A percentile compares a stretch with the other conserved stretches of the same genome.
Conservation (phyloP, 2,888 invertebrate genomes). For the Eremobia ochroleuca region DNA sequence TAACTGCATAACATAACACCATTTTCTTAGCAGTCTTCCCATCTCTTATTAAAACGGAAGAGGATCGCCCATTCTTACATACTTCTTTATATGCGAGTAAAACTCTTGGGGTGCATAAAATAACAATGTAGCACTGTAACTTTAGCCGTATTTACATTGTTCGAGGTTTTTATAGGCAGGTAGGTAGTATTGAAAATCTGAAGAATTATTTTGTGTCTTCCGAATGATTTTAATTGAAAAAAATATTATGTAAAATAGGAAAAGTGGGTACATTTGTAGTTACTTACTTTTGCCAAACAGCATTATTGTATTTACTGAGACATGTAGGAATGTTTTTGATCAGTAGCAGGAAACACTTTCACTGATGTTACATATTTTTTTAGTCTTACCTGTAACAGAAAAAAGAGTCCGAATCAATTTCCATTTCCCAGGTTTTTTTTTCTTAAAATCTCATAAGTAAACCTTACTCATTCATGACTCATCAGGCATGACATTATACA, state of each 20-base stretch:
- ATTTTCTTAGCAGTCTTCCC: constrained; percentile 57
- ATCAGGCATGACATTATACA: neutral
- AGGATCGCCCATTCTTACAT: constrained; percentile 70
- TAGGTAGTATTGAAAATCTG: constrained; percentile 1
- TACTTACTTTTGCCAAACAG: neutral
- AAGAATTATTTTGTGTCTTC: neutral
- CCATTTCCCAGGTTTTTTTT: too few relatives aligned
- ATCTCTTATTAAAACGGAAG: constrained; percentile 86
- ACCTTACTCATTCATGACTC: neutral
- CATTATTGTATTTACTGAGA: neutral
- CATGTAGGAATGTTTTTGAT: neutral
- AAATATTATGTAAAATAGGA: neutral
- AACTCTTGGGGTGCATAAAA: constrained; percentile 87
- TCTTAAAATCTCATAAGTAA: neutral
- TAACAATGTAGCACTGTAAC: constrained; percentile 79
- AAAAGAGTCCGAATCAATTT: neutral
- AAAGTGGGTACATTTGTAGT: neutral
- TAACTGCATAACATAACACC: constrained; percentile 62
- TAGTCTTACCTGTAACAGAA: neutral
- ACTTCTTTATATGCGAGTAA: constrained; percentile 79
- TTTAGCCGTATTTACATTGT: constrained; percentile 53
- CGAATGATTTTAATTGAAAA: neutral
- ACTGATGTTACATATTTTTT: too few relatives aligned
- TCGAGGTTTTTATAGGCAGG: constrained; percentile 10
- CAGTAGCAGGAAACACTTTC: too few relatives aligned